Base-by-base conservation (phyloP, 2,888 invertebrate species). In the Heterodera filipjevi region DNA sequence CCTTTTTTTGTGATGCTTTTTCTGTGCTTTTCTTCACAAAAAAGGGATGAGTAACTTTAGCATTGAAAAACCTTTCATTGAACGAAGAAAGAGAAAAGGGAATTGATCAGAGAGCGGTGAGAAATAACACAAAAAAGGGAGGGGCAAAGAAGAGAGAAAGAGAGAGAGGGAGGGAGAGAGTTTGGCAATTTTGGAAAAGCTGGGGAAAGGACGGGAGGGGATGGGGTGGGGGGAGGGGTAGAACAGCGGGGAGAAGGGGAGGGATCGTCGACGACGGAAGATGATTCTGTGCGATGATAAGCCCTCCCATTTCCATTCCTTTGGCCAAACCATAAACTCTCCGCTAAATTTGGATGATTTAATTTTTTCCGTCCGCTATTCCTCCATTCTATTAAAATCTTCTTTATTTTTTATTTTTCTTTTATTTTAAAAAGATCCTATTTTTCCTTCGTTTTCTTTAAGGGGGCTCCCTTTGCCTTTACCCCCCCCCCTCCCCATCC, bases 241-340 rank as follows among this genome's bases (percentile, higher is more conserved):
- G 59, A 22, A 10, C n/a, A 27, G 59, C 6, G 8, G 59, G 59
- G 27, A 8, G 27, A 27, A 8, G 59, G 59, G 59, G 59, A 27
- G 3, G 22, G n/a, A 27, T 8, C n/a, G 27, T n/a, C n/a, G 22
- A n/a, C 27, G 22, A 27, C 5, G 22, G 16, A 27, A 19, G 59
- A 59, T 59, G 59, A 59, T 22, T 59, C 39, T 39, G 39, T 59
- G 59, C 59, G 59, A 27, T 59, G 59, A 59, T 59, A 59, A 59
- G 59, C 59, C 59, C 27, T 10, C 27, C 59, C 59, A 19, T 27
- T 59, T 59, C 59, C 59, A 59, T 59, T 59, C n/a, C 12, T 59
- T 59, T 59, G 27, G 59, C 59, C 59, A 59, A 53, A 59, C 27
- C 59, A 59, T 59, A n/a, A n/a, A 22, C 53, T 44, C 53, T 12